These are phyloP conservation scores for Himalopsyche kuldschensis DNA, from an alignment of 2,888 invertebrate genomes.

Conservation along the genomic window DNA sequence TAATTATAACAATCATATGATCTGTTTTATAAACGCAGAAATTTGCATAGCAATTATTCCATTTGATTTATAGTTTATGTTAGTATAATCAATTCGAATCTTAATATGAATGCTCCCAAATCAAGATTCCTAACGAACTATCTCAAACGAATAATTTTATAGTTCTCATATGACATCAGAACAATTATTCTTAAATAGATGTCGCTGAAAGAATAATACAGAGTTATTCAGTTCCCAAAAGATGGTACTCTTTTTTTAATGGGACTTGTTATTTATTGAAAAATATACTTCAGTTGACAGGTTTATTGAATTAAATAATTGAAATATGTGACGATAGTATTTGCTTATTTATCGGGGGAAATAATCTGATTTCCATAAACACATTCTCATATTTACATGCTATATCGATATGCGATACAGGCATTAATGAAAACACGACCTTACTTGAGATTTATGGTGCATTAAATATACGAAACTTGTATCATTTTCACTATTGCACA, in stretches of 20 bases:
- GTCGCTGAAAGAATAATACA: background rate
- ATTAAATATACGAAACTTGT: constrained; percentile 30
- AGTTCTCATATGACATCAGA: background rate
- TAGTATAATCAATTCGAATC: background rate
- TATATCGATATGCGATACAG: background rate
- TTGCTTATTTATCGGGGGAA: no score
- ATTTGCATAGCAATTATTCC: background rate
- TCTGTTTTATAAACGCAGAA: background rate
- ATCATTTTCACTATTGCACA: constrained; percentile 34
- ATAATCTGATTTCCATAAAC: no score
- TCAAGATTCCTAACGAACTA: background rate
- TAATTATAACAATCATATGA: background rate
- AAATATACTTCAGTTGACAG: no score
- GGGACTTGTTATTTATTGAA: no score
- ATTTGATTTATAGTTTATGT: no score
- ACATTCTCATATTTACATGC: background rate
- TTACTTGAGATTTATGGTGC: constrained; percentile 24
- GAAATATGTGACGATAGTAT: no score
- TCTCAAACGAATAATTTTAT: background rate
- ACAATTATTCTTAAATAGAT: background rate
- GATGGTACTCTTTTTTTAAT: no score
- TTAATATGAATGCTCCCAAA: background rate
- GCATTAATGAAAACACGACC: constrained; percentile 29
- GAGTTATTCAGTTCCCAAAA: background rate
- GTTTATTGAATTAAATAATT: no score